These are phyloP conservation scores for Mormyrops attenuatus DNA, from an alignment of 2,797 vertebrate species.

Conservation along the genomic window DNA sequence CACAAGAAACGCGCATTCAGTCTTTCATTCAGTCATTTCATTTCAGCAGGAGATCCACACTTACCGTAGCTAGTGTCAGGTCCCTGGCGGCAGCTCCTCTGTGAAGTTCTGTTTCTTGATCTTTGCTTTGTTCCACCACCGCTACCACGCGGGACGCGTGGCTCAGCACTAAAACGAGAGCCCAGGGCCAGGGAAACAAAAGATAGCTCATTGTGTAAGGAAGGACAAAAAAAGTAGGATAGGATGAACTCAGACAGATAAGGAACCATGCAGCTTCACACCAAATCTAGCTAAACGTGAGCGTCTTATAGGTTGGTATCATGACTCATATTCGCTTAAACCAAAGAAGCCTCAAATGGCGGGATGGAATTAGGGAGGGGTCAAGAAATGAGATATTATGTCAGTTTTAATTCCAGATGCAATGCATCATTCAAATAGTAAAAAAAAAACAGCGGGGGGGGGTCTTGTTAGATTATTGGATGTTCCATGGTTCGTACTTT, in stretches of 20 bases:
- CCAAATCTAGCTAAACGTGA: conserved; percentile 56
- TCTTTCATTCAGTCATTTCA: conserved; percentile 26
- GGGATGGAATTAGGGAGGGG: conserved; percentile 61
- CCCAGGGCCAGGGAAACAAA: conserved; percentile 47
- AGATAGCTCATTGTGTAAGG: conserved; percentile 46
- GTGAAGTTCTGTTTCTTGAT: conserved; percentile 36
- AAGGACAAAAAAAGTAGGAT: not conserved
- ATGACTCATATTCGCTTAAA: conserved; percentile 61
- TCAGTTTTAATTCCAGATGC: conserved; percentile 2
- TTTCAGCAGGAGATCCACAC: not conserved
- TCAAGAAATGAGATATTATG: conserved; percentile 37
- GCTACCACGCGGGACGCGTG: conserved; percentile 46
- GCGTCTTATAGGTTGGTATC: conserved; percentile 64
- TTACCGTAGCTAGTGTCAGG: conserved; percentile 54
- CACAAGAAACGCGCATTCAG: conserved; percentile 26
- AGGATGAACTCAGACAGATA: conserved; percentile 33
- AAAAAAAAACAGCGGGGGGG: not conserved
- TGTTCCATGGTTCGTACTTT: not conserved
- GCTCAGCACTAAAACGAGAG: conserved; percentile 39
- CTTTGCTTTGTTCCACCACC: conserved; percentile 35
- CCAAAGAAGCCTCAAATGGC: conserved; percentile 55
- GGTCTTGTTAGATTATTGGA: not conserved
- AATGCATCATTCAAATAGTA: not conserved
- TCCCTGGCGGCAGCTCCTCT: conserved; percentile 44
- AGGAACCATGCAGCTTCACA: conserved; percentile 41